Conservation (phyloP, 2,797 vertebrate genomes). For the Eospalax fontanierii region DNA sequence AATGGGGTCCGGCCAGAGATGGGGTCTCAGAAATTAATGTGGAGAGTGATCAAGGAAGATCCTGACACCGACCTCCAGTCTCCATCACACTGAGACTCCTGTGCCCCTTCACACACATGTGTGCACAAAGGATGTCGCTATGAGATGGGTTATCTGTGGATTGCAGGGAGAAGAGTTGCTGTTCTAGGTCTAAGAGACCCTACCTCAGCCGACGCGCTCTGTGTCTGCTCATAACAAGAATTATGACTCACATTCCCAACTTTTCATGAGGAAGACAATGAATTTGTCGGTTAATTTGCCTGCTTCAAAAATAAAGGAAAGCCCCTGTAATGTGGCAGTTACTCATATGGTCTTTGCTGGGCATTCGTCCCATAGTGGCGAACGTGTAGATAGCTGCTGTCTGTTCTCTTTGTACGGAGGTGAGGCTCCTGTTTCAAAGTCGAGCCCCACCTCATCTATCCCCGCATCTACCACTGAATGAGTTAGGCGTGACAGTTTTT, state of each 20-base stretch:
- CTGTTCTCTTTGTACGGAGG: constrained; percentile 48
- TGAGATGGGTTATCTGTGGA: no score
- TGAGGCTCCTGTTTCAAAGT: constrained; percentile 61
- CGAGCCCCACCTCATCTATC: constrained; percentile 73
- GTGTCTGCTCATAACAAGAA: not conserved
- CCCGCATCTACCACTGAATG: constrained; percentile 73
- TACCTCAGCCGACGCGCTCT: no score
- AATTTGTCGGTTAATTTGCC: not conserved
- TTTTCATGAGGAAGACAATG: constrained; percentile 25
- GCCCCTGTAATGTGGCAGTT: constrained; percentile 13
- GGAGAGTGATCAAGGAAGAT: no score
- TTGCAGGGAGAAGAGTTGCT: no score
- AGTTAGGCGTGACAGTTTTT: constrained; percentile 81
- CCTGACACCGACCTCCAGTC: no score
- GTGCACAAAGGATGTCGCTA: no score
- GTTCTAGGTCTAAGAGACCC: no score
- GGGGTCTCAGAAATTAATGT: no score
- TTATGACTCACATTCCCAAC: not conserved
- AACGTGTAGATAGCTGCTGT: constrained; percentile 53
- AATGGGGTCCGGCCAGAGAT: no score
- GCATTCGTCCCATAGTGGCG: constrained; percentile 58
- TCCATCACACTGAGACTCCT: no score
- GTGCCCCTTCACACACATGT: no score
- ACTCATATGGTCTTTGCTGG: constrained; percentile 58
- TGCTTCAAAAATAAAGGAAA: constrained; percentile 66